Conservation (phyloP, 2,113 vertebrate genomes). For the Cisticola juncidis region DNA sequence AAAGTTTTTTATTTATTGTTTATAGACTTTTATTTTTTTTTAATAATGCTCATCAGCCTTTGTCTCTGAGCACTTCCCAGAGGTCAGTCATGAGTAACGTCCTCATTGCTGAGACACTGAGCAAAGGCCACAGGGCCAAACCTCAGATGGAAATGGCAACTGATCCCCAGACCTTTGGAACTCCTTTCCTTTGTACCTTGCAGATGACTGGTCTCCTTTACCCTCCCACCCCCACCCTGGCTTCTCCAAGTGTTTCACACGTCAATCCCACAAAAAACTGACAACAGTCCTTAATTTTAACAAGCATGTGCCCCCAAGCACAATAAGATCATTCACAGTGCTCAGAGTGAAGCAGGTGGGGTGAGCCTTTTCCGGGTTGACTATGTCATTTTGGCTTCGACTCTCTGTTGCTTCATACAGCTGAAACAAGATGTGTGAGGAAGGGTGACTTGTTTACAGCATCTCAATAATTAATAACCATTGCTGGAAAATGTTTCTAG, state of each 20-base stretch:
- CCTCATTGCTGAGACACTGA: not conserved
- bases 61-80: not conserved
- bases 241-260: not conserved
- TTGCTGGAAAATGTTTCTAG: conserved; percentile 42
- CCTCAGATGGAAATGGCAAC: not conserved
- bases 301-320: not conserved
- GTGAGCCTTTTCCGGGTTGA: not conserved
- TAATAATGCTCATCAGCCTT: not conserved
- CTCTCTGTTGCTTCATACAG: not conserved
- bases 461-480: conserved; percentile 45
- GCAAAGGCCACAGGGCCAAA: not conserved
- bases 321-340: not conserved
- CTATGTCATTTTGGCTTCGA: not conserved
- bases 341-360: not conserved
- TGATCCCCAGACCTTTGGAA: not conserved
- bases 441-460: conserved; percentile 46
- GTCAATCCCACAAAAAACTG: not conserved
- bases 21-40: not conserved
- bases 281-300: not conserved
- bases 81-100: not conserved
- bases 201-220: not conserved
- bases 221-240: not conserved
- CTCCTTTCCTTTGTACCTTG: not conserved
- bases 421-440: conserved; percentile 28
- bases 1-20: not conserved